A percentile compares a stretch with the other conserved stretches of the same genome.
Evolutionary conservation across 2,113 vertebrate genomes (phyloP).

Genomic region (Buteo buteo): DNA sequence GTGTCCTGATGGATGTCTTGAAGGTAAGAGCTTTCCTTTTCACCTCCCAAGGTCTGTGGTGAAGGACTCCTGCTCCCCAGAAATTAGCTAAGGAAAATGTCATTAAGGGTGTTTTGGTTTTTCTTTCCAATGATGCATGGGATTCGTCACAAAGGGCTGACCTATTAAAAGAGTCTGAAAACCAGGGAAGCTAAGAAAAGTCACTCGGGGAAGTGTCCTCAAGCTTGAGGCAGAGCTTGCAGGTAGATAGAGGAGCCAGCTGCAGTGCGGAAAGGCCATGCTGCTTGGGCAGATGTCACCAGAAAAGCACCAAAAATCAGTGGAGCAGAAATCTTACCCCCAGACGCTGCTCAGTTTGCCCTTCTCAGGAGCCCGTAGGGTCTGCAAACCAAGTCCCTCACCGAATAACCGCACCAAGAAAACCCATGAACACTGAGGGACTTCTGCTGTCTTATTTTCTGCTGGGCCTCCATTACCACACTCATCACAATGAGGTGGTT

Average conservation of each 20-base stretch:
- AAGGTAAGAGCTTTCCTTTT: not conserved
- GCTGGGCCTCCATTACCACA: not conserved
- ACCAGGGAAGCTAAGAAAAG: not conserved
- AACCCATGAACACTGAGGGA: not conserved
- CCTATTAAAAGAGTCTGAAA: not conserved
- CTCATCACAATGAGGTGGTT: not conserved
- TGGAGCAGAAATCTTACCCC: not conserved
- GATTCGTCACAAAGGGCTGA: not conserved
- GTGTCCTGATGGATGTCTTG: not conserved
- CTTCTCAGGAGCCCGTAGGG: not conserved
- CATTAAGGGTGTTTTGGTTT: not conserved
- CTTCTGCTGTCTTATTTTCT: not conserved
- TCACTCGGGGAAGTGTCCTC: not conserved
- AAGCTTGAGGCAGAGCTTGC: not conserved
- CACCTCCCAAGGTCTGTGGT: not conserved
- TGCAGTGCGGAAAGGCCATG: not conserved
- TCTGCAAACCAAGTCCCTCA: not conserved
- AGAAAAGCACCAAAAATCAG: not conserved
- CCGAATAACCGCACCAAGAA: not conserved
- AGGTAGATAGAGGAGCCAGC: not conserved
- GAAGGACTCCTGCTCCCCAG: not conserved
- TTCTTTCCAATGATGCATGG: not conserved
- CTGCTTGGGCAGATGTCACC: not conserved
- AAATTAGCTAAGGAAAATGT: not conserved
- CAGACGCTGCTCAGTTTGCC: not conserved